phyloP scores from a whole-genome alignment of 2,888 invertebrate genomes.

The Cheilosia grossa region DNA sequence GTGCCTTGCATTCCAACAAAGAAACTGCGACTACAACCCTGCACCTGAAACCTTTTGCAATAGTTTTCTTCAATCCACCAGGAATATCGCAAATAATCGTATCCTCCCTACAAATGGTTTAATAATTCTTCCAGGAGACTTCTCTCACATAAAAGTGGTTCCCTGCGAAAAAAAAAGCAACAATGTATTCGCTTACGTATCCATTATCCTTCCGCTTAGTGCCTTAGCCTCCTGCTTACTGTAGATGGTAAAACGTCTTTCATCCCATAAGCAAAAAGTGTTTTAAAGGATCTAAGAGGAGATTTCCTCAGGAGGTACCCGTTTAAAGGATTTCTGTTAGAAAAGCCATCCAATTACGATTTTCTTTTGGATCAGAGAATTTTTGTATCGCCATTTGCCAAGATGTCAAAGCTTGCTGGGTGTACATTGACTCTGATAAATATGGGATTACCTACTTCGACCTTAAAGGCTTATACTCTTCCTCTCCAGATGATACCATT shows the following conservation, averaged over 20 bases:
- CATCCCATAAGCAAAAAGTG: conserved; percentile 22
- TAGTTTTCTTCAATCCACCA: too few species aligned
- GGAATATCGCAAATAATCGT: too few species aligned
- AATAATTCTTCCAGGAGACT: too few species aligned
- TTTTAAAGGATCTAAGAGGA: conserved; percentile 43
- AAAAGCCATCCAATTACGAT: conserved; percentile 42
- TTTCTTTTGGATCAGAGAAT: background rate
- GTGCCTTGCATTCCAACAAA: too few species aligned
- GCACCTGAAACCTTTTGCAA: too few species aligned
- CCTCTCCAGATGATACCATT: background rate
- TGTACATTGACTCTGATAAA: conserved; percentile 20
- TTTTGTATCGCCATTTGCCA: background rate
- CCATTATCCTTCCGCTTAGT: conserved; percentile 25
- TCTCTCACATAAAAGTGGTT: background rate
- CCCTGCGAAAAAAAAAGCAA: background rate
- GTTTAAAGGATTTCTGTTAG: conserved; percentile 31
- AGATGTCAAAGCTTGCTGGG: conserved; percentile 16
- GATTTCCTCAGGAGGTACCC: conserved; percentile 38
- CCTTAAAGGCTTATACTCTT: background rate
- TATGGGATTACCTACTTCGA: background rate
- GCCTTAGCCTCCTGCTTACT: conserved; percentile 10
- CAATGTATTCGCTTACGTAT: conserved; percentile 28
- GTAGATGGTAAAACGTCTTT: conserved; percentile 2
- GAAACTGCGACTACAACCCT: too few species aligned
- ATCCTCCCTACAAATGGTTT: too few species aligned